phyloP scores from a whole-genome alignment of 2,888 invertebrate species.

The Ametastegia equiseti region DNA sequence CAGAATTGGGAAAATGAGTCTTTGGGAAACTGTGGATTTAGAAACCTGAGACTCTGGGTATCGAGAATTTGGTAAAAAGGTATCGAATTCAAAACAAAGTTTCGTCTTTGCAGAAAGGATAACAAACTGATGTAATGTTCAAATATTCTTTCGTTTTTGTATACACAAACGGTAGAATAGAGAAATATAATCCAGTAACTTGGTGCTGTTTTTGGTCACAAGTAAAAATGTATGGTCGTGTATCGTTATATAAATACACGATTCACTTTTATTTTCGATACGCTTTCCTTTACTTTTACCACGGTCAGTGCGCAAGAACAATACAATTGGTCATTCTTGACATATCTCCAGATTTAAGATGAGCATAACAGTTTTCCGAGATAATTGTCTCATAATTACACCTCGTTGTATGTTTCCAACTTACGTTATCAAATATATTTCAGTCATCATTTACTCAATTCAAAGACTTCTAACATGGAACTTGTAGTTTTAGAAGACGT shows the following conservation, averaged over 20 bases:
- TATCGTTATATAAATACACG: conserved; percentile 9
- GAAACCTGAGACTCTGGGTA: no score
- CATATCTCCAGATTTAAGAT: conserved; percentile 1
- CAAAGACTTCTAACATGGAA: neutral
- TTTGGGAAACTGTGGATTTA: no score
- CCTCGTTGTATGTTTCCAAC: neutral
- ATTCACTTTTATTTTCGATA: conserved; percentile 45
- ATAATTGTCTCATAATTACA: conserved; percentile 30
- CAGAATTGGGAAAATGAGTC: no score
- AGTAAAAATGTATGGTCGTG: neutral
- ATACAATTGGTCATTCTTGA: conserved; percentile 34
- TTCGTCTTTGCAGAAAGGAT: neutral
- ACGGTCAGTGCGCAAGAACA: conserved; percentile 39
- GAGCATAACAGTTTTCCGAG: conserved; percentile 25
- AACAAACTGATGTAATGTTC: neutral
- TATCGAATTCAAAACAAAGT: no score
- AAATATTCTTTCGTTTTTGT: neutral
- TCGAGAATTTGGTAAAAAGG: no score
- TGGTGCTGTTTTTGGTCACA: neutral
- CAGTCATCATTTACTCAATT: neutral
- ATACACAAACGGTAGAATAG: neutral
- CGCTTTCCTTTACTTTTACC: conserved; percentile 32
- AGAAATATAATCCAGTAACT: neutral
- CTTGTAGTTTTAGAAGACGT: neutral
- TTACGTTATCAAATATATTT: neutral